Base-by-base conservation (phyloP, 2,797 vertebrate genomes). In the Macropodus opercularis region DNA sequence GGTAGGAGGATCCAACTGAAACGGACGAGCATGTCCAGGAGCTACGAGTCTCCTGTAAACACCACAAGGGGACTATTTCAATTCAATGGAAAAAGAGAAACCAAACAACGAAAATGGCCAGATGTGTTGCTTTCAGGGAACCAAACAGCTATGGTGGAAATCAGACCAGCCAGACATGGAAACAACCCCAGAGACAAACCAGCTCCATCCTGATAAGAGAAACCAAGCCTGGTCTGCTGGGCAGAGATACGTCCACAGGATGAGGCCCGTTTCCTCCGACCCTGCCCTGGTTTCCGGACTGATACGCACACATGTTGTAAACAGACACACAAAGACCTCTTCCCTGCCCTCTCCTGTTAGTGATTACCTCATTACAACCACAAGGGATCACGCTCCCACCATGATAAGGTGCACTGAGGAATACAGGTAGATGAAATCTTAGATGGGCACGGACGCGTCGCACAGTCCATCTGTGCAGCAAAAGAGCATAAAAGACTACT, bases 241-340 rank as follows among this genome's bases (percentile, higher is more conserved):
- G 77, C 59, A 59, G 77, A 82, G 86, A 90, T 87, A 89, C 56
- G 63, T 65, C 31, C 41, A 48, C 81, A 83, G 84, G 79, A 84
- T 77, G 81, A 58, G 69, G 51, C 56, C 63, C 52, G 29, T 63
- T 69, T 83, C 67, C 72, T 73, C 51, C 81, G 80, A 81, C 77
- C 73, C 78, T 75, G 69, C 48, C 70, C 77, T 51, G 58, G 22
- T 73, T 78, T 66, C 52, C 58, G 41, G 61, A 42, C 22, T 43
- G 29, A 12, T 35, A 19, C 40, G 18, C 41, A 21, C 40, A 34
- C 2, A 40, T 6, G 22, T 18, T 34, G 24, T 50, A 32, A 19
- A 63, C 15, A 13, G 46, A 62, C 38, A 47, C 39, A 58, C 46
- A 42, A 12, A 61, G 8, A 62, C 24, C 50, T 44, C 40, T 54